phyloP scores from a whole-genome alignment of 1,140 invertebrate genomes.

The Apis florea region DNA sequence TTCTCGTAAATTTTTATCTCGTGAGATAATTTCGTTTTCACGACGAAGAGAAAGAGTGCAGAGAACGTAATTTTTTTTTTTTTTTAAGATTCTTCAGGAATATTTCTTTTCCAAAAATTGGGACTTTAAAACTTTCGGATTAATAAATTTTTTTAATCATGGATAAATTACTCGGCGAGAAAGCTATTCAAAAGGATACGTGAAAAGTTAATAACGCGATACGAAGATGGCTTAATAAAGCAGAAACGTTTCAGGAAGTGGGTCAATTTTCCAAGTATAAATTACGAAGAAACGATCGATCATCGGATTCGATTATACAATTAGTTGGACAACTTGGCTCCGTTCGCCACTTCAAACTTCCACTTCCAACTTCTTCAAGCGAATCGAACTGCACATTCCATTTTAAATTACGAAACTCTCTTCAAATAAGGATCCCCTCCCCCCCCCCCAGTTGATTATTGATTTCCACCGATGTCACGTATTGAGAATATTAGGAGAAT shows the following conservation, averaged over 20 bases:
- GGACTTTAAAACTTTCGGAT: no score
- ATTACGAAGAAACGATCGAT: conserved; percentile 8
- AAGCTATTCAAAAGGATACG: neutral
- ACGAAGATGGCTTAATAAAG: neutral
- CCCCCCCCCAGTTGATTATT: conserved; percentile 29
- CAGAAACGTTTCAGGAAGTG: neutral
- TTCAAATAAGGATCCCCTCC: conserved; percentile 1
- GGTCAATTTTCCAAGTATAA: conserved; percentile 8
- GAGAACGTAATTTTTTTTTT: no score
- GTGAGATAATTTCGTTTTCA: no score
- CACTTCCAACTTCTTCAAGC: neutral
- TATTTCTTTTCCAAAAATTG: no score
- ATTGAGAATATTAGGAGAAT: neutral
- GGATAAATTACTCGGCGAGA: neutral
- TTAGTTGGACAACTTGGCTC: conserved; percentile 26
- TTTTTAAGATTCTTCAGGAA: no score
- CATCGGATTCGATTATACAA: conserved; percentile 27
- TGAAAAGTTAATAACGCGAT: neutral
- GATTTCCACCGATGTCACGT: neutral
- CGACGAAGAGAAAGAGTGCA: no score
- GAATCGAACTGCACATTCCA: conserved; percentile 3
- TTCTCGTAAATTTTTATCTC: no score
- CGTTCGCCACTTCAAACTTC: neutral
- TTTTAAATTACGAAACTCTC: conserved; percentile 19
- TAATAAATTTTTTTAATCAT: no score